Evolutionary conservation across 2,797 vertebrate species (phyloP).

Genomic region (Cottoperca gobio): DNA sequence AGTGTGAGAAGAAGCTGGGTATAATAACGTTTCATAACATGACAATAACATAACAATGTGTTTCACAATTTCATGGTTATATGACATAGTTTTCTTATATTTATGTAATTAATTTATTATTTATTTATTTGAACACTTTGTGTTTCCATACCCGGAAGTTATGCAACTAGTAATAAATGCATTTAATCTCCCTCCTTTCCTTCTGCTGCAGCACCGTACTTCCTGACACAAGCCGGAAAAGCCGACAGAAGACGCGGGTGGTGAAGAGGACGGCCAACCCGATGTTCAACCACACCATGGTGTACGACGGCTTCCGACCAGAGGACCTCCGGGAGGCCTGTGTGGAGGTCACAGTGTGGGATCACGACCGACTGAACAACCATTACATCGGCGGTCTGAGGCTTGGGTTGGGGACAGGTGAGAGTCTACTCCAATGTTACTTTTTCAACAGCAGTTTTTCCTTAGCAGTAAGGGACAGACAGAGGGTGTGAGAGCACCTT

Average conservation of each 20-base stretch:
- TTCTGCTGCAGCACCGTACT: constrained; percentile 87
- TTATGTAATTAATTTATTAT: not conserved
- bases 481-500: no score
- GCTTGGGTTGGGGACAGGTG: constrained; percentile 93
- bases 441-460: no score
- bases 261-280: constrained; percentile 90
- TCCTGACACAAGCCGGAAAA: constrained; percentile 91
- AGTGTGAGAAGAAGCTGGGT: not conserved
- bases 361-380: constrained; percentile 90
- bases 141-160: not conserved
- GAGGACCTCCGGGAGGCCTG: constrained; percentile 93
- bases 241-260: constrained; percentile 91
- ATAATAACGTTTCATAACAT: not conserved
- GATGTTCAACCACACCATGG: constrained; percentile 96
- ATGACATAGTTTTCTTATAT: not conserved
- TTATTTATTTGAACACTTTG: not conserved
- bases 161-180: no score
- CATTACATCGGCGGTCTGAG: constrained; percentile 93
- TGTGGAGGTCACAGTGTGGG: constrained; percentile 95
- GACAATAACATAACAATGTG: no score
- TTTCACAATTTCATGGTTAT: not conserved
- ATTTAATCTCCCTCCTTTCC: not conserved
- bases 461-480: no score
- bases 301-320: constrained; percentile 90
- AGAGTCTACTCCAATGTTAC: not conserved